A percentile compares a stretch with the other conserved stretches of the same genome.
These are phyloP conservation scores for Odontamblyopus rebecca DNA, from an alignment of 2,797 vertebrate species.

Conservation along the genomic window DNA sequence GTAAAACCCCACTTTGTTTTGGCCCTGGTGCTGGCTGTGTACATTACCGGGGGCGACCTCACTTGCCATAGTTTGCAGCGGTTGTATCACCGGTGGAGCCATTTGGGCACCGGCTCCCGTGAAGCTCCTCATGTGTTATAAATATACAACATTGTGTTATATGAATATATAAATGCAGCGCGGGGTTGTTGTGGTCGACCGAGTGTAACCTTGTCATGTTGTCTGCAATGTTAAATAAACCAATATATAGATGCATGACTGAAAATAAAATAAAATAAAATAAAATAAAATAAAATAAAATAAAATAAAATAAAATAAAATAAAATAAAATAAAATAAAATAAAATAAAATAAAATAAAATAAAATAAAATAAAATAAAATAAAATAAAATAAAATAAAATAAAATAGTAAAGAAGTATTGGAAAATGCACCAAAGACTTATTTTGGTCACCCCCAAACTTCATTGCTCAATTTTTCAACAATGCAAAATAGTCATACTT, in stretches of 20 bases:
- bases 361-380: too few relatives aligned
- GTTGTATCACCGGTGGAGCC: constrained; percentile 33
- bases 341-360: too few relatives aligned
- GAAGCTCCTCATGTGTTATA: constrained; percentile 35
- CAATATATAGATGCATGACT: too few relatives aligned
- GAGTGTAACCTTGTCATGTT: constrained; percentile 16
- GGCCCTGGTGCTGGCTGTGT: background rate
- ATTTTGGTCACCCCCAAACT: too few relatives aligned
- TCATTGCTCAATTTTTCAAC: too few relatives aligned
- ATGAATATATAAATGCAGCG: background rate
- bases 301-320: too few relatives aligned
- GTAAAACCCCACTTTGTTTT: background rate
- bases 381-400: too few relatives aligned
- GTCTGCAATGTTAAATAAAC: background rate
- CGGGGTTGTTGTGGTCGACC: constrained; percentile 13
- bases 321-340: too few relatives aligned
- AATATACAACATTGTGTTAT: constrained; percentile 1
- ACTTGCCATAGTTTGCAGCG: constrained; percentile 21
- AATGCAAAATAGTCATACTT: too few relatives aligned
- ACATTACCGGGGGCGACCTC: constrained; percentile 15
- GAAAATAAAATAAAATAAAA: too few relatives aligned
- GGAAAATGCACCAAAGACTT: background rate
- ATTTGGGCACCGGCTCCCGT: constrained; percentile 36
- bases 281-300: too few relatives aligned
- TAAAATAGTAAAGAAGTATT: background rate